Evolutionary conservation across 2,113 vertebrate species (phyloP).

Genomic region (Amblyornis subalaris): DNA sequence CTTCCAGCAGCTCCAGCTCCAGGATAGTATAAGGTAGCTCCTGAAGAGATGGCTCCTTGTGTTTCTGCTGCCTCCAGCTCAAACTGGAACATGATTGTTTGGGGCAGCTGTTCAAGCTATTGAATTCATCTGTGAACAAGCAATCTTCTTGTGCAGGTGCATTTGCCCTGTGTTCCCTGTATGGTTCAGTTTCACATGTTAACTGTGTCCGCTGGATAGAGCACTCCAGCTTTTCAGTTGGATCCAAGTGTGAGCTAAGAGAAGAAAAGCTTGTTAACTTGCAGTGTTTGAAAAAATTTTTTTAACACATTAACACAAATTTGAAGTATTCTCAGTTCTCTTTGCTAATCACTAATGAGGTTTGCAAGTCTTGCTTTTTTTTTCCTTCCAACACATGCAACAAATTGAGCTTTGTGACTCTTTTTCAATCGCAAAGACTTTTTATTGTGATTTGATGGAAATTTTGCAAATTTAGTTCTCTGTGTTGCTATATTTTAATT

Average conservation of each 20-base stretch:
- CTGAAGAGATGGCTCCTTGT: neutral
- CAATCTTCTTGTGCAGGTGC: no score
- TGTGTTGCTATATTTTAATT: neutral
- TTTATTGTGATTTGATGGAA: neutral
- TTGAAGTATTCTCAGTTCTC: neutral
- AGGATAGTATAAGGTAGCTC: neutral
- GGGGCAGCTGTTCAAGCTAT: accelerated
- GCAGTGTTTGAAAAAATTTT: neutral
- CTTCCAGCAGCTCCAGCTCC: neutral
- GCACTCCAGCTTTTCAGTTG: neutral
- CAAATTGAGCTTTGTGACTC: neutral
- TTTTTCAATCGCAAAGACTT: neutral
- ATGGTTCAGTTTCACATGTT: accelerated
- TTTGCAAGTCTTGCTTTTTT: neutral
- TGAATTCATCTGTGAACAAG: neutral
- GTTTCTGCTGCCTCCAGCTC: neutral
- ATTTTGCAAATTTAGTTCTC: neutral
- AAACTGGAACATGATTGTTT: accelerated
- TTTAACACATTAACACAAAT: neutral
- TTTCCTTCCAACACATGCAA: accelerated
- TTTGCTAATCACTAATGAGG: neutral
- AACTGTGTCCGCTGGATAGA: no score
- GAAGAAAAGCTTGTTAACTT: neutral
- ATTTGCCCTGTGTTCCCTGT: neutral
- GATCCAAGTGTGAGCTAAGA: accelerated